A percentile compares a stretch with the other conserved stretches of the same genome.
Evolutionary conservation across 2,888 invertebrate genomes (phyloP).

Genomic region (Pseudoips prasinana): DNA sequence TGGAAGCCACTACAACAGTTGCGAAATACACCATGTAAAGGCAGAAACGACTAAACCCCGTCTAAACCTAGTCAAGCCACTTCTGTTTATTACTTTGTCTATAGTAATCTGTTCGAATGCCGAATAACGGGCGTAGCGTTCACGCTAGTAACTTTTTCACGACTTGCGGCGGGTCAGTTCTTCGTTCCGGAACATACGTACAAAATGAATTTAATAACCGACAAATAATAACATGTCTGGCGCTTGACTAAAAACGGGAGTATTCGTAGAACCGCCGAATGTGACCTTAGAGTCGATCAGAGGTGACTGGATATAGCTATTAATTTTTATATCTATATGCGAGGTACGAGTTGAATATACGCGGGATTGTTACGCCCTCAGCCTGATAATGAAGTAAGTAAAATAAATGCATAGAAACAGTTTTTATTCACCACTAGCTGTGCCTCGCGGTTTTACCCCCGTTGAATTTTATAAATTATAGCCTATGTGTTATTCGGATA

Average conservation of each 20-base stretch:
- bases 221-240: constrained; percentile 61
- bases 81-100: too few relatives aligned
- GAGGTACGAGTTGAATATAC: constrained; percentile 13
- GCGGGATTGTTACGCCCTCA: too few relatives aligned
- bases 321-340: constrained; percentile 32
- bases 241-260: constrained; percentile 50
- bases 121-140: constrained; percentile 18
- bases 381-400: too few relatives aligned
- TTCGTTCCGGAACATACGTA: not conserved
- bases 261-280: constrained; percentile 58
- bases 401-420: too few relatives aligned
- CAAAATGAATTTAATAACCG: constrained; percentile 52
- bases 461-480: too few relatives aligned
- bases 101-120: constrained; percentile 12
- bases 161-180: constrained; percentile 18
- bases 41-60: too few relatives aligned
- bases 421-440: too few relatives aligned
- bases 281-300: constrained; percentile 60
- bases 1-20: too few relatives aligned
- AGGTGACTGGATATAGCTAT: constrained; percentile 38
- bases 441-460: too few relatives aligned
- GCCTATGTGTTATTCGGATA: too few relatives aligned
- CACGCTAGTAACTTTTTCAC: constrained; percentile 17
- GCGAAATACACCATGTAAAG: too few relatives aligned
- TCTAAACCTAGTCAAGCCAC: too few relatives aligned